Conservation (phyloP, 2,888 invertebrate genomes). For the Lampropteryx suffumata region DNA sequence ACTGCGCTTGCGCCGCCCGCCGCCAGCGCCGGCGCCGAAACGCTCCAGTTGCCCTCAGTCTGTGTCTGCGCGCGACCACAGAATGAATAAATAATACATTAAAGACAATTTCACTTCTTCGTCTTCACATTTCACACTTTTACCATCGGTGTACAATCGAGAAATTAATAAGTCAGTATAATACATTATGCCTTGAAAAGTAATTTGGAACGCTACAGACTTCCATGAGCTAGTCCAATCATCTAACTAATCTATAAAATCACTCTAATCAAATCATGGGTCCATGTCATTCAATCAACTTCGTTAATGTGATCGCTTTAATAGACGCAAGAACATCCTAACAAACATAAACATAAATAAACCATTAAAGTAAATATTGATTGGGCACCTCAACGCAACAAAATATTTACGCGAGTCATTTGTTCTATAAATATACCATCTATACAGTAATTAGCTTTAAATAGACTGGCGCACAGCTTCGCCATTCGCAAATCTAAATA, state of each 20-base stretch:
- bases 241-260: neutral
- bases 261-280: neutral
- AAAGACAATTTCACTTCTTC: neutral
- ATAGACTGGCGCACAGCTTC: constrained; percentile 42
- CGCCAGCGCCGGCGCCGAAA: constrained; percentile 60
- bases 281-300: constrained; percentile 5
- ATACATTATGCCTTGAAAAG: no score
- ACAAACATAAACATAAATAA: constrained; percentile 10
- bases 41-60: constrained; percentile 67
- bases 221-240: no score
- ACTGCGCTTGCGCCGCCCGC: constrained; percentile 49
- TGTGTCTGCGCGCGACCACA: constrained; percentile 12
- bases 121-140: neutral
- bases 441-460: constrained; percentile 48
- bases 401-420: constrained; percentile 40
- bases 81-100: neutral
- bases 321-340: neutral
- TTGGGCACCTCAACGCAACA: constrained; percentile 10
- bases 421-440: constrained; percentile 44
- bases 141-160: no score
- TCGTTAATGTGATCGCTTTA: neutral
- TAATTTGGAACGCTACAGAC: no score
- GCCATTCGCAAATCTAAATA: constrained; percentile 54
- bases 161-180: no score
- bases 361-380: constrained; percentile 13